A percentile compares a stretch with the other conserved stretches of the same genome.
phyloP scores from a whole-genome alignment of 2,797 vertebrate genomes.

The Rhinoraja longicauda region DNA sequence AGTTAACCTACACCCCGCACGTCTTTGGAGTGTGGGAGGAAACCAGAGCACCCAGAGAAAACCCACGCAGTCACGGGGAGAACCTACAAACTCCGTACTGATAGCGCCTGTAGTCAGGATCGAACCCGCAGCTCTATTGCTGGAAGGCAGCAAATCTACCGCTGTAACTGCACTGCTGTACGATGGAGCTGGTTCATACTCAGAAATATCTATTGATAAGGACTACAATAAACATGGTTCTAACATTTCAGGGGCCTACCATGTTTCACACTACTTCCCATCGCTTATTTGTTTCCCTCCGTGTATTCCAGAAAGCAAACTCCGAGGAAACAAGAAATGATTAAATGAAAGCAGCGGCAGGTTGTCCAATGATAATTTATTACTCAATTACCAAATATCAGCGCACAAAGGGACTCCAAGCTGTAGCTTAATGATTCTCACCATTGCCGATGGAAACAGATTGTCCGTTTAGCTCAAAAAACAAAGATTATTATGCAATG shows the following conservation, averaged over 20 bases:
- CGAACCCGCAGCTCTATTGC: too few relatives aligned
- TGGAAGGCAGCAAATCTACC: too few relatives aligned
- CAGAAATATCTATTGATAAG: neutral
- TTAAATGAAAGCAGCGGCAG: neutral
- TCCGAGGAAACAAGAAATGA: neutral
- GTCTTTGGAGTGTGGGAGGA: too few relatives aligned
- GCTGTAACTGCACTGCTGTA: too few relatives aligned
- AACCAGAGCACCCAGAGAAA: too few relatives aligned
- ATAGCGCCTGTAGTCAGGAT: too few relatives aligned
- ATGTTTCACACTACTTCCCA: neutral
- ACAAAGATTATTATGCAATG: neutral
- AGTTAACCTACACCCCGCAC: too few relatives aligned
- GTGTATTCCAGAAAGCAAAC: neutral
- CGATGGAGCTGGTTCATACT: neutral
- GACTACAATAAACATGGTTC: neutral
- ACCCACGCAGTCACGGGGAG: too few relatives aligned
- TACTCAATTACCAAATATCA: constrained; percentile 33
- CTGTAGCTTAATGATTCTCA: neutral
- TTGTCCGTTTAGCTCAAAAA: constrained; percentile 3
- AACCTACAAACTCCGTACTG: too few relatives aligned
- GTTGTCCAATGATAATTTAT: constrained; percentile 27
- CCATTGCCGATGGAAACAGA: neutral
- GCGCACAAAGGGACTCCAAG: neutral
- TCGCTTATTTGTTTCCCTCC: neutral
- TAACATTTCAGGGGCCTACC: neutral